Evolutionary conservation across 1,140 invertebrate species (phyloP), one percentile per base, ranked within the genome.

Genomic region (Drosophila rhopaloa): DNA sequence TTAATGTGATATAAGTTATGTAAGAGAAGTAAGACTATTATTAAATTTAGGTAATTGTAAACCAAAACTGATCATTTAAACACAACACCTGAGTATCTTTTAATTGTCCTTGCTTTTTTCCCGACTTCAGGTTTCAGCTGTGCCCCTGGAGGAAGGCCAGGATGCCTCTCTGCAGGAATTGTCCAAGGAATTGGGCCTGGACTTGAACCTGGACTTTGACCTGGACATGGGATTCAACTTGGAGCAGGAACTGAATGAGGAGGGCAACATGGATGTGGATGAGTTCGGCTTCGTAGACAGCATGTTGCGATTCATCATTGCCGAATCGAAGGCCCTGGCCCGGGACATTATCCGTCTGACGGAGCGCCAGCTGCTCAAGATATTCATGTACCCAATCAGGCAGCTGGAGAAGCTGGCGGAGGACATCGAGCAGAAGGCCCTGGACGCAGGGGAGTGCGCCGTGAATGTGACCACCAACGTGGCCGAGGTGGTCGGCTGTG

Each of bases 321-420:
- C 43, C 27, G 47, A 76, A 29, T 38, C 61, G 4, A 57, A 59
- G 13, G 62, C 19, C 0, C 13, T 74, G 43, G 76, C 46, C 13
- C n/a, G 32, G 6, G 40, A 53, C 2, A 79, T 76, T 10, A 50
- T 76, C 1, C 46, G 16, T 10, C 19, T 61, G 19, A 50, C 79
- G 10, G 59, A 80, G 60, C 67, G 60, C 27, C 76, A 83, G 44
- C 53, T 73, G 10, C 32, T 84, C 24, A 66, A 77, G 51, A 85
- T 84, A 19, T 67, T 85, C 41, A n/a, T 85, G 16, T 67, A 77
- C 14, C 81, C 81, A 1, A 14, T 63, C 2, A 51, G 63, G 1
- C 54, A 80, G 60, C 53, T 85, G 37, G 73, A 85, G 16, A 13
- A 59, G 32, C 38, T 66, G 14, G 76, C 76, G 2, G 11, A 47